phyloP scores from a whole-genome alignment of 2,797 vertebrate genomes.

The Selene dorsalis region DNA sequence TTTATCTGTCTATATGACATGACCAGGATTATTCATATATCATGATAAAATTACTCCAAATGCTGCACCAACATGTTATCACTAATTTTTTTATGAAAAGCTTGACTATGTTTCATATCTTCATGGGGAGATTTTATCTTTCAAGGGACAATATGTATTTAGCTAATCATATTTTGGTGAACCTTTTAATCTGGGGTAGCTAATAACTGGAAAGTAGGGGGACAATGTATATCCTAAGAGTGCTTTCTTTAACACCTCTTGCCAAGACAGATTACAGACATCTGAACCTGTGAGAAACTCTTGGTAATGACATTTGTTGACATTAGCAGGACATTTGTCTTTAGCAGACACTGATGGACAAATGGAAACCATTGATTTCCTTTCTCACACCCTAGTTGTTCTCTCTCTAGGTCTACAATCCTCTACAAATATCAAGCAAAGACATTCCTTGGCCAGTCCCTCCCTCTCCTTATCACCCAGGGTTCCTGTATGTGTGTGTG shows the following conservation, averaged over 20 bases:
- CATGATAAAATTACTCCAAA: too few species aligned
- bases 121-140: neutral
- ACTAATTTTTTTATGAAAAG: too few species aligned
- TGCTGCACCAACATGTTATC: too few species aligned
- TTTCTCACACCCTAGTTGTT: constrained; percentile 3
- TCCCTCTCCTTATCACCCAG: constrained; percentile 34
- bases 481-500: constrained; percentile 18
- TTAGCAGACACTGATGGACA: constrained; percentile 9
- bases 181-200: neutral
- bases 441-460: constrained; percentile 31
- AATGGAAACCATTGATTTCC: constrained; percentile 23
- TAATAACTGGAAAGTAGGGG: neutral
- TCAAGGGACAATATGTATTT: neutral
- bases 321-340: constrained; percentile 6
- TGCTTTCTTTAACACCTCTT: neutral
- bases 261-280: neutral
- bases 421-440: constrained; percentile 43
- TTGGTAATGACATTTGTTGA: neutral
- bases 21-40: constrained; percentile 55
- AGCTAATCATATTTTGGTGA: neutral
- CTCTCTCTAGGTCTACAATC: constrained; percentile 12
- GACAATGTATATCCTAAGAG: neutral
- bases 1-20: constrained; percentile 48
- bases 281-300: constrained; percentile 1
- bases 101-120: neutral